Evolutionary conservation across 2,113 vertebrate species (phyloP).

Genomic region (Romanogobio albipinnatus): DNA sequence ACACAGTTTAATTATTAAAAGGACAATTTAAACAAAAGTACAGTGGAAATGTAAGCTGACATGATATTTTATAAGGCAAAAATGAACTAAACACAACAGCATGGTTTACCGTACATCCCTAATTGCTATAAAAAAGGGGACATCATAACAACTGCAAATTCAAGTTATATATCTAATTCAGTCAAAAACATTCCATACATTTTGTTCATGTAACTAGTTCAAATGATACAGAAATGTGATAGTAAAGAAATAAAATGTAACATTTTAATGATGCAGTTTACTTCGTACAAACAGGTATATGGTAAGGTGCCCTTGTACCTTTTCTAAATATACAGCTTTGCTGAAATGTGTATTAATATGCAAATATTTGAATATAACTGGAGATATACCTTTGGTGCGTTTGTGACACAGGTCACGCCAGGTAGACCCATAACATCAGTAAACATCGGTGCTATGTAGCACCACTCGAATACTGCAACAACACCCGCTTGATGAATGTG

Average conservation of each 20-base stretch:
- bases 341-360: conserved; percentile 18
- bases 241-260: neutral
- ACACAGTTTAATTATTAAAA: neutral
- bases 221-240: neutral
- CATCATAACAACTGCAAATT: neutral
- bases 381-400: neutral
- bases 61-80: neutral
- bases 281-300: neutral
- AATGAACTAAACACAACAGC: neutral
- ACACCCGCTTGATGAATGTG: conserved; percentile 44
- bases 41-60: neutral
- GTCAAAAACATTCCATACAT: neutral
- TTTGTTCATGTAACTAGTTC: neutral
- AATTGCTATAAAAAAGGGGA: neutral
- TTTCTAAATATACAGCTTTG: conserved; percentile 10
- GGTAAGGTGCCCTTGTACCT: neutral
- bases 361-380: neutral
- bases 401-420: neutral
- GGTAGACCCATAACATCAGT: neutral
- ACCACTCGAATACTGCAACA: conserved; percentile 31
- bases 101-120: neutral
- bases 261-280: neutral
- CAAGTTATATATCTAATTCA: neutral
- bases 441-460: neutral
- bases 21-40: neutral